Base-by-base conservation (phyloP, 1,140 invertebrate genomes). In the Mycetomoellerius zeteki region DNA sequence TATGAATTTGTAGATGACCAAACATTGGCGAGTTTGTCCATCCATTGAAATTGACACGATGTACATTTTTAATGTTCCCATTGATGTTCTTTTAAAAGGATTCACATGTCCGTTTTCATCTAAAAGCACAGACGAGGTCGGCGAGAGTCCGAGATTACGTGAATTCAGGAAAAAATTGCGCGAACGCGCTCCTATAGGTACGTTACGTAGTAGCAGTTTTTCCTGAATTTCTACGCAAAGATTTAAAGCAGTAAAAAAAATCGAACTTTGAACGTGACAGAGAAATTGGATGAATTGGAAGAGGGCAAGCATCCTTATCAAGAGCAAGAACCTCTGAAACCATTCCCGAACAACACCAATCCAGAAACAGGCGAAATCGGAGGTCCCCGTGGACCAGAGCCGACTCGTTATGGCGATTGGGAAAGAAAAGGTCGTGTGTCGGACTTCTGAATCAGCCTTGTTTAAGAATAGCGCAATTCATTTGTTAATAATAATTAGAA, bases 331-430 rank as follows among this genome's bases (percentile, higher is more conserved):
- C 97, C 98, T 5, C 95, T 99, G 24, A 96, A 97, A 93, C 96
- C 98, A 10, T 99, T 97, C 96, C 98, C 99, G 8, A 96, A 99
- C 94, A 97, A 98, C 91, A 97, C 95, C 10, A 99, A 99, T 96
- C 99, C 99, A 10, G 91, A 97, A 85, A 99, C 99, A 24, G 99
- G 99, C 19, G 99, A 99, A 96, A 95, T 98, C 82, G 98, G 98
- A 86, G 99, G 99, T 14, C 99, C 99, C 12, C 96, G 96, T 92
- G 99, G 99, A 27, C 99, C 99, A 3, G 99, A 99, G 96, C 99
- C 99, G 47, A 99, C 99, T 47, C 96, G 99, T 90, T 99, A 99
- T 96, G 99, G 99, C 5, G 99, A 99, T 96, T 99, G 99, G 99
- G 99, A 99, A 94, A 96, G 99, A 88, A 99, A 99, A 96, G 99